Evolutionary conservation across 1,140 invertebrate species (phyloP), one percentile per base, ranked within the genome.

Genomic region (Pteromalus puparum): DNA sequence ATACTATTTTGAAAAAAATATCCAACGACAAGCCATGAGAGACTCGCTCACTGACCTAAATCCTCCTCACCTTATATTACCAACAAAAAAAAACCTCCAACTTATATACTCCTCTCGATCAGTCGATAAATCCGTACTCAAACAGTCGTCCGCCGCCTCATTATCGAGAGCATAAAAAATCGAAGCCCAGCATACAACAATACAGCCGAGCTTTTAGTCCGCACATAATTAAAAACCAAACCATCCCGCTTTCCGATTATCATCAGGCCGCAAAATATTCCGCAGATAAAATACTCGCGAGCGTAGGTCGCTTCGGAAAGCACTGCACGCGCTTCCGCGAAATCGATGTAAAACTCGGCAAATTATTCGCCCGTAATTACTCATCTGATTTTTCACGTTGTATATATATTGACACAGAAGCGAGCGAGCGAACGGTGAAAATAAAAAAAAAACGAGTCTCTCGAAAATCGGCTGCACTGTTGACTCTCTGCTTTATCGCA

Each of bases 401-500:
- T 42, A 30, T 7, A 4, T 53, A 74, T 74, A 74, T 74, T 42
- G 72, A 34, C 34, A 18, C 72, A 6, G 21, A 61, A 53, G 18
- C 18, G 48, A 4, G 3, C 53, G 53, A 53, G 53, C 1, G 53
- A 38, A 2, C 18, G 3, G 18, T 1, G 34, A 3, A 21, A 21
- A 42, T 21, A 34, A n/a, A 74, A 18, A 74, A 74, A 34, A 42
- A 3, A 34, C n/a, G 72, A 34, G 72, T n/a, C 21, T 9, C 12
- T 3, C 3, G 24, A 28, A 74, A 38, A 74, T 10, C 70, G 12
- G 18, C n/a, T 9, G 12, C 18, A 15, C 21, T 74, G 34, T 74
- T 74, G 72, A 74, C 72, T 74, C 72, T 38, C 34, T 21, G 72
- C 15, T 61, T 61, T 61, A 61, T 61, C 21, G 53, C 53, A 61